Evolutionary conservation across 2,888 invertebrate genomes (phyloP), one percentile per base, ranked within the genome.

Genomic region (Sinopyrophorus schimmeli): DNA sequence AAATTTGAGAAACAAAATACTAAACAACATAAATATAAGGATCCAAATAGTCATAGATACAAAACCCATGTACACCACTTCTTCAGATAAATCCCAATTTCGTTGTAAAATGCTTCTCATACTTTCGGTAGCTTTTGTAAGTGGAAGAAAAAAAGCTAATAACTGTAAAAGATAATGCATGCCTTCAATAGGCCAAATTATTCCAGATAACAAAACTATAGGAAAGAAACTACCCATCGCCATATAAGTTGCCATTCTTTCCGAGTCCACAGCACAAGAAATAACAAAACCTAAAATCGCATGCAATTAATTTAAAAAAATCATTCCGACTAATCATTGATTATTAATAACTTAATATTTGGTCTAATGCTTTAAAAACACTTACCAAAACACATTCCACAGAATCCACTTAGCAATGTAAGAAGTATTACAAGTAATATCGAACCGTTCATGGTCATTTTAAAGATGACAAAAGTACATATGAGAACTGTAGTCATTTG

Each of bases 181-280:
- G 26, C 87, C 93, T 78, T 96, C 92, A 50, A 93, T 79, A 0
- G 96, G 96, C 96, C 96, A 96, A 61, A 96, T 88, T 48, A 95
- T 92, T 35, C 92, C 92, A 60, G 91, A 91, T 2, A 92, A 73
- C 81, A 92, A 80, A 11, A 92, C 84, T 71, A 91, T 88, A 1
- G 92, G 92, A 51, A 92, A 71, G 71, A 92, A 92, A 1, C 89
- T 89, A 0, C 92, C 92, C 72, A 92, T 77, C 0, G 91, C 89
- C 64, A 91, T 74, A 65, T 91, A 91, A 0, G 90, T 91, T 0
- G 92, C 92, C 1, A 87, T 88, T 50, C 90, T 79, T 67, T 92
- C 91, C 2, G 84, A 88, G 37, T 90, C 89, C 59, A 88, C 88
- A 5, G 83, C 71, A 55, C 86, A 86, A 1, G 90, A 87, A 4